A percentile compares a stretch with the other conserved stretches of the same genome.
Evolutionary conservation across 2,888 invertebrate genomes (phyloP).

Genomic region (Chymomyza fuscimana): DNA sequence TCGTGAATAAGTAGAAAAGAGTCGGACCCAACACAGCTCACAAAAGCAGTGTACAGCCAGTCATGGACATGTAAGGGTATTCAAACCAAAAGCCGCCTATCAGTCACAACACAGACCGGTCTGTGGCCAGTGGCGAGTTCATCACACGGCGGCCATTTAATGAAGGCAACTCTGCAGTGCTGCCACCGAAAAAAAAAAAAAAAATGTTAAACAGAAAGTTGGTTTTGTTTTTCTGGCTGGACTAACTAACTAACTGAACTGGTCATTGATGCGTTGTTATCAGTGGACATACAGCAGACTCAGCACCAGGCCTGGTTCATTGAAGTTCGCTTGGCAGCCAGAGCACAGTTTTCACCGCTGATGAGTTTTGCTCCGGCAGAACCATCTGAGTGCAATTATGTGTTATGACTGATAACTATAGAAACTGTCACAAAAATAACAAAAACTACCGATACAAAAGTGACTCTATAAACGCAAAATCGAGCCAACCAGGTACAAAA

Average conservation of each 20-base stretch:
- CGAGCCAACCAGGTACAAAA: neutral
- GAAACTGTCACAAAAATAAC: constrained; percentile 16
- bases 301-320: neutral
- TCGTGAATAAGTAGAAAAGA: constrained; percentile 24
- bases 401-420: constrained; percentile 28
- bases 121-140: constrained; percentile 9
- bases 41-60: constrained; percentile 11
- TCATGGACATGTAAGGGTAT: constrained; percentile 21
- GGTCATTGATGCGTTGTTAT: constrained; percentile 58
- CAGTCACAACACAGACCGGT: constrained; percentile 46
- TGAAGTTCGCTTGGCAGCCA: neutral
- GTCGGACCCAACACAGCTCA: constrained; percentile 17
- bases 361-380: neutral
- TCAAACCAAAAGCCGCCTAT: constrained; percentile 49
- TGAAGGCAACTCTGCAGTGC: constrained; percentile 32
- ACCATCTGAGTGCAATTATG: constrained; percentile 28
- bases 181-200: neutral
- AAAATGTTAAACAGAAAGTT: constrained; percentile 27
- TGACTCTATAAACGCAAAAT: constrained; percentile 26
- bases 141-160: constrained; percentile 47
- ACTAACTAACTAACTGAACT: neutral
- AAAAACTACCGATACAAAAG: neutral
- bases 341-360: constrained; percentile 15
- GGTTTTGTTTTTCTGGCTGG: constrained; percentile 15
- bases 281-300: constrained; percentile 28